Percentiles rank a stretch among this genome's conserved stretches.
Evolutionary conservation across 1,140 invertebrate genomes (phyloP).

Genomic region (Saccostrea cuccullata): DNA sequence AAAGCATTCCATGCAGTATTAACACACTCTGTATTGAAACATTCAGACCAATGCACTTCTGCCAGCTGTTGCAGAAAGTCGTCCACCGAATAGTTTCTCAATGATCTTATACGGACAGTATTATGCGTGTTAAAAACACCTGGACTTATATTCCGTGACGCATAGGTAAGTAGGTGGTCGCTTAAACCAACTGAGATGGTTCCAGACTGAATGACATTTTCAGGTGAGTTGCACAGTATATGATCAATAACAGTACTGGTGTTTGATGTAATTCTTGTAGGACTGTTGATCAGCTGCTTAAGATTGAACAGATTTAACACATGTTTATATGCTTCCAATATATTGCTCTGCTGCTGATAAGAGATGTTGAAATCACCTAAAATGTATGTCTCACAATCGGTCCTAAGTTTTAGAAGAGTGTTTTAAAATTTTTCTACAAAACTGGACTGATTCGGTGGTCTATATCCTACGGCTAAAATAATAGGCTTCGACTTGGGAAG

Average conservation of each 20-base stretch:
- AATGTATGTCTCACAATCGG: no score
- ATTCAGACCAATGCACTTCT: background rate
- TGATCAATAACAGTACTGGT: slow-evolving; percentile 46
- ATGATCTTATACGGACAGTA: slow-evolving; percentile 32
- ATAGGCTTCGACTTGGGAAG: no score
- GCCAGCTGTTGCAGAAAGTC: slow-evolving; percentile 31
- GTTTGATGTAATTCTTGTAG: slow-evolving; percentile 45
- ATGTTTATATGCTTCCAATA: no score
- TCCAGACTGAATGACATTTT: slow-evolving; percentile 51
- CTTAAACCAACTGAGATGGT: slow-evolving; percentile 45
- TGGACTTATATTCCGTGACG: slow-evolving; percentile 41
- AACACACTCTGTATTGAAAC: slow-evolving; percentile 22
- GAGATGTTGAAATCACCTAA: no score
- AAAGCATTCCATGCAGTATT: slow-evolving; percentile 34
- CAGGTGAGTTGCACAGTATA: slow-evolving; percentile 44
- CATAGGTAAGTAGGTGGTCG: slow-evolving; percentile 50
- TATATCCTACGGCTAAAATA: no score
- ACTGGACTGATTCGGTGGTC: no score
- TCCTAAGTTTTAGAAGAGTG: no score
- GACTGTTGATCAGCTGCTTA: slow-evolving; percentile 46
- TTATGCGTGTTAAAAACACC: slow-evolving; percentile 26
- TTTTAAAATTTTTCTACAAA: no score
- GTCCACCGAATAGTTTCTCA: slow-evolving; percentile 43
- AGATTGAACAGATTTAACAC: no score
- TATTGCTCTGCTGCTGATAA: no score